Conservation (phyloP, 2,888 invertebrate genomes). For the Lochmaea capreae region DNA sequence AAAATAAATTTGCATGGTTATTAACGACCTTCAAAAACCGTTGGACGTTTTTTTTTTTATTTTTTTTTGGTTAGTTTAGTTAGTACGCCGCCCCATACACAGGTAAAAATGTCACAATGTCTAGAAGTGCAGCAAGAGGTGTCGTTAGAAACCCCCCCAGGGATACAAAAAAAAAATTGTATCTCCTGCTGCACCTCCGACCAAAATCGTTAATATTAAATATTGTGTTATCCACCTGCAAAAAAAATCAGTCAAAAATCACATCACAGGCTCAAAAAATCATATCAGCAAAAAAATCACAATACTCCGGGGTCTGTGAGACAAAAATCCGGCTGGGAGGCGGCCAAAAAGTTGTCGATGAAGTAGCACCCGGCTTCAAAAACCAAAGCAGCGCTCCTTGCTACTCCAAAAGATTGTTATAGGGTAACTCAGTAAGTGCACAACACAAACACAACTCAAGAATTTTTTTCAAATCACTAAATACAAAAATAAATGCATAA, state of each 20-base stretch:
- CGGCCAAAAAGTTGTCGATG: constrained; percentile 56
- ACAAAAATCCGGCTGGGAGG: constrained; percentile 50
- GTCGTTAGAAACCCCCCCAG: constrained; percentile 56
- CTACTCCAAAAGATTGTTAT: constrained; percentile 61
- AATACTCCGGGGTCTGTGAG: constrained; percentile 35
- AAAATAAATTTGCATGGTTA: constrained; percentile 66
- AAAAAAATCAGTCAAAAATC: constrained; percentile 65
- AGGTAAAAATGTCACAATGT: constrained; percentile 87
- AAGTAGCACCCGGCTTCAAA: constrained; percentile 62
- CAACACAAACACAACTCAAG: constrained; percentile 35
- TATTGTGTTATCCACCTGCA: constrained; percentile 61
- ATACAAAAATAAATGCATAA: not conserved
- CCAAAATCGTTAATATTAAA: constrained; percentile 61
- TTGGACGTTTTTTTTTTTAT: constrained; percentile 67
- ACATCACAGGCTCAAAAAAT: constrained; percentile 57
- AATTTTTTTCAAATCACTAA: not conserved
- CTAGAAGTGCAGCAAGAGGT: constrained; percentile 65
- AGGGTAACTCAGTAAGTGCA: constrained; percentile 52
- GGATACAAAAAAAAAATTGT: constrained; percentile 66
- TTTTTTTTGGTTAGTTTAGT: constrained; percentile 61
- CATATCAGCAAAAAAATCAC: constrained; percentile 36
- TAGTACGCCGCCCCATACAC: constrained; percentile 89
- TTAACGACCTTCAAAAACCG: constrained; percentile 79
- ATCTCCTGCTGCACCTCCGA: constrained; percentile 63
- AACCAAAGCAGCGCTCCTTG: constrained; percentile 64